Evolutionary conservation across 2,797 vertebrate genomes (phyloP).

Genomic region (Danionella dracula): DNA sequence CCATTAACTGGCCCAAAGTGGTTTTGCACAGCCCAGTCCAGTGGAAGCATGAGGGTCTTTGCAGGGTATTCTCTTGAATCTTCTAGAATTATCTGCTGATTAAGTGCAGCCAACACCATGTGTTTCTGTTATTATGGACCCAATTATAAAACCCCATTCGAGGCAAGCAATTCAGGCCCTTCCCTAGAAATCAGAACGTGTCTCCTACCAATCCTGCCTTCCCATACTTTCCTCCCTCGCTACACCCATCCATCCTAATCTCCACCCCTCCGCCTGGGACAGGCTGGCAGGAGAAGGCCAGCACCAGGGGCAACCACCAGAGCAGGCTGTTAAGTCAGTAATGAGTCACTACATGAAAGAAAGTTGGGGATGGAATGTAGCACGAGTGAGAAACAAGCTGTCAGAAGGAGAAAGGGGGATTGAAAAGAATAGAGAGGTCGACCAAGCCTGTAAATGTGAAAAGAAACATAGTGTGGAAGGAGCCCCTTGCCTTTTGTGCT

Average conservation of each 20-base stretch:
- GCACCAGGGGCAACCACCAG: slow-evolving; percentile 52
- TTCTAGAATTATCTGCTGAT: slow-evolving; percentile 33
- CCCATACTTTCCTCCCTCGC: slow-evolving; percentile 48
- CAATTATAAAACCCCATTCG: slow-evolving; percentile 40
- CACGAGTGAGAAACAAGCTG: slow-evolving; percentile 52
- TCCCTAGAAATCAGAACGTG: slow-evolving; percentile 44
- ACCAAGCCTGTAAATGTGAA: slow-evolving; percentile 10
- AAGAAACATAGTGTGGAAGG: slow-evolving; percentile 21
- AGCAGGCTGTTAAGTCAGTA: slow-evolving; percentile 61
- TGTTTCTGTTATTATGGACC: slow-evolving; percentile 28
- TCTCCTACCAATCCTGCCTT: slow-evolving; percentile 44
- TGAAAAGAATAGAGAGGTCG: slow-evolving; percentile 8
- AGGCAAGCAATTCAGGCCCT: slow-evolving; percentile 38
- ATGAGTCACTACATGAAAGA: slow-evolving; percentile 73
- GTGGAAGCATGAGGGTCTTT: slow-evolving; percentile 42
- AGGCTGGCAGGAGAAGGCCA: slow-evolving; percentile 66
- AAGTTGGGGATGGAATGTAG: slow-evolving; percentile 24
- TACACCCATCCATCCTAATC: slow-evolving; percentile 64
- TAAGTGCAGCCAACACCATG: slow-evolving; percentile 35
- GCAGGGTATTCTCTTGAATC: slow-evolving; percentile 36
- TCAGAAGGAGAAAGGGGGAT: slow-evolving; percentile 42
- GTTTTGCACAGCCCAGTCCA: slow-evolving; percentile 33
- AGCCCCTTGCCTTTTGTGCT: slow-evolving; percentile 44
- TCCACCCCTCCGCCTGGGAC: slow-evolving; percentile 60
- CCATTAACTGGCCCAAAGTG: slow-evolving; percentile 59